phyloP scores from a whole-genome alignment of 2,888 invertebrate species.

The Coleophora flavipennella region DNA sequence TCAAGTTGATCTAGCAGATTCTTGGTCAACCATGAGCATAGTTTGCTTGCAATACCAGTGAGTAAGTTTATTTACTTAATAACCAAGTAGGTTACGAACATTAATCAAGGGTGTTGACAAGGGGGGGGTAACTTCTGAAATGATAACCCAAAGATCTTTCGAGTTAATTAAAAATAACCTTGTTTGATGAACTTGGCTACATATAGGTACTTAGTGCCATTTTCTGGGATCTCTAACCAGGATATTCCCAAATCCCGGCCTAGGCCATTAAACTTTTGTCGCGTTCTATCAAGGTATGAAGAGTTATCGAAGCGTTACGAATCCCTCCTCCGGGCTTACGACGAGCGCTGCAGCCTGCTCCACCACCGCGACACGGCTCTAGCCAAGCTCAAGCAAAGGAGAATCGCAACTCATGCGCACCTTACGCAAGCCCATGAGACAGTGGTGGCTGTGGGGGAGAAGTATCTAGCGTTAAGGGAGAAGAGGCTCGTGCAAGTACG shows the following conservation, averaged over 20 bases:
- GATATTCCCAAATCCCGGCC: too few relatives aligned
- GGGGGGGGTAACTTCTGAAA: too few relatives aligned
- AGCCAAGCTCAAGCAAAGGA: slow-evolving; percentile 24
- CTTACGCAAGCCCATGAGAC: slow-evolving; percentile 37
- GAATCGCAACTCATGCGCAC: slow-evolving; percentile 27
- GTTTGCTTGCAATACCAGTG: slow-evolving; percentile 71
- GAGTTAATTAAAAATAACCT: too few relatives aligned
- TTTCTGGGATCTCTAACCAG: too few relatives aligned
- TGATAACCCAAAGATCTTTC: too few relatives aligned
- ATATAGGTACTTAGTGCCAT: too few relatives aligned
- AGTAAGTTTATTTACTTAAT: slow-evolving; percentile 19
- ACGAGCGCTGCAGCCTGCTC: slow-evolving; percentile 33
- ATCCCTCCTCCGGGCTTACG: slow-evolving; percentile 37
- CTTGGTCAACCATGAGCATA: slow-evolving; percentile 70
- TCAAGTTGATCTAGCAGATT: slow-evolving; percentile 36
- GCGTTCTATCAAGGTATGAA: slow-evolving; percentile 37
- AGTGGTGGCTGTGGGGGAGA: slow-evolving; percentile 45
- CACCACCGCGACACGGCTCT: slow-evolving; percentile 30
- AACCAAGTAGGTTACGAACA: too few relatives aligned
- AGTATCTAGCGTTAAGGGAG: slow-evolving; percentile 38
- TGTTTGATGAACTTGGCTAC: too few relatives aligned
- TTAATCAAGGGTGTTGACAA: too few relatives aligned
- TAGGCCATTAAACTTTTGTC: too few relatives aligned
- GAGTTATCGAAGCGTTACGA: slow-evolving; percentile 51
- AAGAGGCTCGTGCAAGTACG: slow-evolving; percentile 39